Percentiles rank a stretch among this genome's conserved stretches.
Evolutionary conservation across 2,888 invertebrate species (phyloP).

Genomic region (Ariolimax columbianus): DNA sequence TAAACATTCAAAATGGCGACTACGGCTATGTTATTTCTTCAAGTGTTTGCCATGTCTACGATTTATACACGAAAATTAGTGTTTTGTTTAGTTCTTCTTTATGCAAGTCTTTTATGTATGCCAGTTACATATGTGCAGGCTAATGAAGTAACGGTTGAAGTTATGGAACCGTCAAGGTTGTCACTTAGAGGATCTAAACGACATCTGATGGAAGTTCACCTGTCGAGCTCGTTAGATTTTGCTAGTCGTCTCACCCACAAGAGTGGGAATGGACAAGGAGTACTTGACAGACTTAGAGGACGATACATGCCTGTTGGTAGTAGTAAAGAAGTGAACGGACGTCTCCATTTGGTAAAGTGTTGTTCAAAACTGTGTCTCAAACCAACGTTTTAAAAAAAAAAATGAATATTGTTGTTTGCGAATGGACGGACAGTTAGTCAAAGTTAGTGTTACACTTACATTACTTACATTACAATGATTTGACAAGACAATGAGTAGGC

Average conservation of each 20-base stretch:
- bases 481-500: no score
- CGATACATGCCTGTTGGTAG: slow-evolving; percentile 57
- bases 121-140: background rate
- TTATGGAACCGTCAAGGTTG: background rate
- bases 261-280: background rate
- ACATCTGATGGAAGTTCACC: background rate
- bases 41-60: background rate
- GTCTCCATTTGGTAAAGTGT: slow-evolving; percentile 62
- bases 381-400: no score
- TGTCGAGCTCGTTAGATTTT: background rate
- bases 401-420: no score
- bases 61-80: slow-evolving; percentile 11
- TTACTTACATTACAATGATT: no score
- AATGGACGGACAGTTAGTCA: no score
- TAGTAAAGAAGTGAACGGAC: slow-evolving; percentile 61
- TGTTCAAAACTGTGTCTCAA: no score
- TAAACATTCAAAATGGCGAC: slow-evolving; percentile 32
- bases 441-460: no score
- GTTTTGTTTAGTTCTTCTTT: slow-evolving; percentile 4
- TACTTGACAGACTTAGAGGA: slow-evolving; percentile 8
- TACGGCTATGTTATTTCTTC: background rate
- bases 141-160: slow-evolving; percentile 17
- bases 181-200: slow-evolving; percentile 14
- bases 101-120: slow-evolving; percentile 21
- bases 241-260: background rate